Conservation (phyloP, 1,140 invertebrate species). For the Apocrypta bakeri region DNA sequence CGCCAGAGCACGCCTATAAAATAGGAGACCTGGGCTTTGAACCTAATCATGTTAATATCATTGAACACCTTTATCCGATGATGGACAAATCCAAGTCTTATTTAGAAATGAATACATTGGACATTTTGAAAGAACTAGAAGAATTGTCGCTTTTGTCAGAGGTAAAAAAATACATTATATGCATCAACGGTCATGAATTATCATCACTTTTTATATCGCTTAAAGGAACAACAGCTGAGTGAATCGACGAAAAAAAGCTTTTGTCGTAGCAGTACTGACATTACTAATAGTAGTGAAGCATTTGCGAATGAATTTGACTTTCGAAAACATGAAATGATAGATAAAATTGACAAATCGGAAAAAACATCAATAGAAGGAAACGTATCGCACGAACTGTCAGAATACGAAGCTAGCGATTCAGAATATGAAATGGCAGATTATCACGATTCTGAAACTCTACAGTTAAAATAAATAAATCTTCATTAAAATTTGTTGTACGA, state of each 20-base stretch:
- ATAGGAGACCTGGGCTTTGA: constrained; percentile 54
- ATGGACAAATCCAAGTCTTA: neutral
- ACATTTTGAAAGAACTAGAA: constrained; percentile 20
- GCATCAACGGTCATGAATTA: neutral
- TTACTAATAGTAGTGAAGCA: neutral
- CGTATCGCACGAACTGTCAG: neutral
- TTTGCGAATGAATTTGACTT: neutral
- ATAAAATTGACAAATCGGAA: neutral
- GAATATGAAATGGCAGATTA: constrained; percentile 8
- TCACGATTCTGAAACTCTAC: neutral
- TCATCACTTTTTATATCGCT: neutral
- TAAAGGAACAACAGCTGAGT: neutral
- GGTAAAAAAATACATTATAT: neutral
- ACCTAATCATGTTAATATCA: constrained; percentile 44
- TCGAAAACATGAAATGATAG: neutral
- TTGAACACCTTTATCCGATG: neutral
- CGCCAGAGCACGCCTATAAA: constrained; percentile 31
- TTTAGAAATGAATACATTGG: neutral
- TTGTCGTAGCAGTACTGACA: neutral
- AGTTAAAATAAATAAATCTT: neutral
- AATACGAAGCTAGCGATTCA: neutral
- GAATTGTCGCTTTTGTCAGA: neutral
- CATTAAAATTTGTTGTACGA: neutral
- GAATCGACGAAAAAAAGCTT: neutral
- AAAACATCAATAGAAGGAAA: neutral